Evolutionary conservation across 2,113 vertebrate genomes (phyloP).

Genomic region (Emydocephalus ijimae): DNA sequence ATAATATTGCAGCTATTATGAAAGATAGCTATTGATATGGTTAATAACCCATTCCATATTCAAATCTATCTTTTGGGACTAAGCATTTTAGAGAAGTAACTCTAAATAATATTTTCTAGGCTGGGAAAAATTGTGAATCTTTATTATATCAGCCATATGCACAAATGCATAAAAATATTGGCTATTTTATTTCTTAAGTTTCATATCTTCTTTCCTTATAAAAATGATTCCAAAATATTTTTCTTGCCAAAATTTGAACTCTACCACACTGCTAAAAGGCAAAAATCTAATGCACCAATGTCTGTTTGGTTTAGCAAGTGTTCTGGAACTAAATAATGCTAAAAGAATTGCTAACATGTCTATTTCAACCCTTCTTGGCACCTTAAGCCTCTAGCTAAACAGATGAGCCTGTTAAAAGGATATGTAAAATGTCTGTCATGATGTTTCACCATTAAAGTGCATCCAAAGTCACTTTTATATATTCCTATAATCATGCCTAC

Average conservation of each 20-base stretch:
- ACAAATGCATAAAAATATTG: background rate
- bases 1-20: background rate
- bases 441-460: background rate
- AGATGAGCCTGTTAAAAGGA: background rate
- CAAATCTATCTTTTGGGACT: background rate
- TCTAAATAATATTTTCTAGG: background rate
- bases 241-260: background rate
- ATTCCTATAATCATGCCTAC: background rate
- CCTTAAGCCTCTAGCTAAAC: background rate
- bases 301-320: background rate
- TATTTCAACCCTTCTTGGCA: background rate
- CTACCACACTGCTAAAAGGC: background rate
- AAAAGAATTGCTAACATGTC: background rate
- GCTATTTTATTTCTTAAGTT: background rate
- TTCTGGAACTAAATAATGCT: background rate
- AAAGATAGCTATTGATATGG: background rate
- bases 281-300: background rate
- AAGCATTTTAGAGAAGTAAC: background rate
- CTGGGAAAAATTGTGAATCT: background rate
- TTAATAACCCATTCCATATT: background rate
- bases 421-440: background rate
- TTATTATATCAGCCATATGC: background rate
- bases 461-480: conserved; percentile 1
- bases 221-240: background rate
- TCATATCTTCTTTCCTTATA: background rate